Evolutionary conservation across 2,888 invertebrate species (phyloP).

Genomic region (Zaprionus lineosus): DNA sequence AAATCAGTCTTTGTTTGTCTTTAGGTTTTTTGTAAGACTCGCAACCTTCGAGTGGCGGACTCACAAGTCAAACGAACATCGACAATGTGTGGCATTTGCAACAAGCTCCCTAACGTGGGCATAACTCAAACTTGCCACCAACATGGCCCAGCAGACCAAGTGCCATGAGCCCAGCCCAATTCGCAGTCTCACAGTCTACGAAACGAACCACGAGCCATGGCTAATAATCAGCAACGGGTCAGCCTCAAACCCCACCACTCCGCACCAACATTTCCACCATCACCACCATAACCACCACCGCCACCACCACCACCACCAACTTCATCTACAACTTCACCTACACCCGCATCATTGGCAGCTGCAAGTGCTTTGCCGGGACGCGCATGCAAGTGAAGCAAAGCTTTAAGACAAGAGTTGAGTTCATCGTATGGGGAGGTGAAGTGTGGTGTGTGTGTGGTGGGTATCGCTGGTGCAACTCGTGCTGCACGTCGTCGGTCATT

Average conservation of each 20-base stretch:
- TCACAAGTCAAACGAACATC: conserved; percentile 3
- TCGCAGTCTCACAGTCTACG: conserved; percentile 10
- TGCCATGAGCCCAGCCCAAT: conserved; percentile 15
- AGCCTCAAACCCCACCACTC: conserved; percentile 15
- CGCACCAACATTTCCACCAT: background rate
- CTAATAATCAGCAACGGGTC: conserved; percentile 61
- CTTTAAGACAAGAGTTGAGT: too few relatives aligned
- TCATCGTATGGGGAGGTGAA: background rate
- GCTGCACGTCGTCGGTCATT: conserved; percentile 77
- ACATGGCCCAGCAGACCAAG: conserved; percentile 41
- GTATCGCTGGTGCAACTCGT: conserved; percentile 56
- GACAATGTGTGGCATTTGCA: conserved; percentile 43
- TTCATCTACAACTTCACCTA: conserved; percentile 4
- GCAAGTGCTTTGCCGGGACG: conserved; percentile 43
- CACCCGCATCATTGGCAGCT: too few relatives aligned
- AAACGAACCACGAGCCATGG: conserved; percentile 49
- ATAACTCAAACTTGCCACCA: conserved; percentile 77
- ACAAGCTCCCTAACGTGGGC: conserved; percentile 51
- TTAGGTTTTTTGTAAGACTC: too few relatives aligned
- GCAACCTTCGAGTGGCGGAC: too few relatives aligned
- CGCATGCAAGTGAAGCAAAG: conserved; percentile 47
- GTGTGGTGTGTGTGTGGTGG: background rate
- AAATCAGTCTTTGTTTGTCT: too few relatives aligned
- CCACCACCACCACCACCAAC: too few relatives aligned
- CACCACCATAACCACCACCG: background rate